These are phyloP conservation scores for Xestia c-nigrum DNA, from an alignment of 2,888 invertebrate genomes.

Conservation along the genomic window DNA sequence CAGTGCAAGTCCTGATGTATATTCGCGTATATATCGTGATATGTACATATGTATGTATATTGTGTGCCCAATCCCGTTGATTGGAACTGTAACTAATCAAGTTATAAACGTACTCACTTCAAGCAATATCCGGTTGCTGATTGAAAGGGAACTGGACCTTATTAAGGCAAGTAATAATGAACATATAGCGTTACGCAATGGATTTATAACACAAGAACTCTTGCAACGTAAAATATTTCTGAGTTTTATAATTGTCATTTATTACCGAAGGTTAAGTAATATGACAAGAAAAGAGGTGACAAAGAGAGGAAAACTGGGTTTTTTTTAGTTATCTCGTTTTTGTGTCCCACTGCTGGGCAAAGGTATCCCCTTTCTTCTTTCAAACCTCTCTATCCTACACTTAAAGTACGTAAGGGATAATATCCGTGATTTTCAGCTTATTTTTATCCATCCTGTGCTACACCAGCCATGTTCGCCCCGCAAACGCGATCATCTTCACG, in stretches of 20 bases:
- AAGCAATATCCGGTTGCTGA: constrained; percentile 24
- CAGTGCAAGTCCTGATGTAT: neutral
- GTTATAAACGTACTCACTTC: constrained; percentile 8
- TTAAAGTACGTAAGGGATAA: too few relatives aligned
- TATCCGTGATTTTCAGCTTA: too few relatives aligned
- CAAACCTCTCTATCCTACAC: too few relatives aligned
- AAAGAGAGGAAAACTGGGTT: neutral
- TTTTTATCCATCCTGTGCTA: too few relatives aligned
- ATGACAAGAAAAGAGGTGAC: neutral
- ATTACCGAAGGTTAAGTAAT: neutral
- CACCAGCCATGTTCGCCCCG: too few relatives aligned
- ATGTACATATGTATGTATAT: neutral
- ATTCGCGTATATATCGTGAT: neutral
- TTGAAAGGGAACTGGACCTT: neutral
- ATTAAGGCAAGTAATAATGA: constrained; percentile 21
- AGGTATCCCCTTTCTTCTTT: too few relatives aligned
- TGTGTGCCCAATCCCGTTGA: neutral
- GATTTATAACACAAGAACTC: constrained; percentile 3
- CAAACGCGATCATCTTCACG: too few relatives aligned
- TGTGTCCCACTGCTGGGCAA: too few relatives aligned
- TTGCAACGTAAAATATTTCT: neutral
- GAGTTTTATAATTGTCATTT: neutral
- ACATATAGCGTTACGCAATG: neutral
- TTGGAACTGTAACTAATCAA: constrained; percentile 23
- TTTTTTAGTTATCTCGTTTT: too few relatives aligned